These are phyloP conservation scores for Drosophila nigromelanica DNA, from an alignment of 1,140 invertebrate genomes.

Conservation along the genomic window DNA sequence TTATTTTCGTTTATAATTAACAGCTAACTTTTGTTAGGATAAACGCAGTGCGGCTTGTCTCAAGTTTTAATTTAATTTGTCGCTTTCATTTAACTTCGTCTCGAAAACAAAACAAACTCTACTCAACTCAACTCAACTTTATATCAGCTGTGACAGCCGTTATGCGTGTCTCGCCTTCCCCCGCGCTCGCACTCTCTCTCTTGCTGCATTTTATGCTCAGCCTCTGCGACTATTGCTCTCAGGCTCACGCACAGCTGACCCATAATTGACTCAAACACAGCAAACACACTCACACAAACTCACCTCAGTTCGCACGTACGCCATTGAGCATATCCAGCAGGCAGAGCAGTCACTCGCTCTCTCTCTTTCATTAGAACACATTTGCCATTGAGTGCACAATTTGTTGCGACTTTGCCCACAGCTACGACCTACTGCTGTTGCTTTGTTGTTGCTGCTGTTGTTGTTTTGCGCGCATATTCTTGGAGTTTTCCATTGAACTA, in stretches of 20 bases:
- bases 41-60: neutral
- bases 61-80: too few relatives aligned
- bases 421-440: constrained; percentile 73
- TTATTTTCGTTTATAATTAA: too few relatives aligned
- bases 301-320: constrained; percentile 35
- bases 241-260: constrained; percentile 76
- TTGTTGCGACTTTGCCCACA: constrained; percentile 34
- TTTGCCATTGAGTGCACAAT: constrained; percentile 43
- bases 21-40: neutral
- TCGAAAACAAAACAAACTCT: constrained; percentile 10
- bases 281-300: constrained; percentile 15
- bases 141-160: constrained; percentile 44
- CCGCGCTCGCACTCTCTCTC: neutral
- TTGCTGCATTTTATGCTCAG: constrained; percentile 22
- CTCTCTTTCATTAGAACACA: constrained; percentile 51
- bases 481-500: constrained; percentile 78
- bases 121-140: neutral
- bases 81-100: too few relatives aligned
- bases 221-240: constrained; percentile 20
- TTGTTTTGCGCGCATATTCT: constrained; percentile 35
- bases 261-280: constrained; percentile 66
- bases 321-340: constrained; percentile 36
- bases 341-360: constrained; percentile 3
- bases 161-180: neutral
- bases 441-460: constrained; percentile 59